phyloP scores from a whole-genome alignment of 2,888 invertebrate species.

The Idaea straminata region DNA sequence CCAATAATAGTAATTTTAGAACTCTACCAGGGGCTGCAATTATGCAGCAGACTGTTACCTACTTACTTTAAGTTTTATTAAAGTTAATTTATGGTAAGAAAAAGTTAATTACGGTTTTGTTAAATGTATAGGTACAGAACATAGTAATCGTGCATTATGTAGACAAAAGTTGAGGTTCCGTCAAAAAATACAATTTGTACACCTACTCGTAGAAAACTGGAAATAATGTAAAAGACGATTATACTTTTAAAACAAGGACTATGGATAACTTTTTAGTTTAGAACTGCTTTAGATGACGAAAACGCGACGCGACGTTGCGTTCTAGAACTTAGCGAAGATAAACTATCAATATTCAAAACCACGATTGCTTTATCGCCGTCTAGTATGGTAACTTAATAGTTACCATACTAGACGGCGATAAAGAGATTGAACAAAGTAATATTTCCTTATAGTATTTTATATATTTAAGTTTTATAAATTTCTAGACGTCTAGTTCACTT shows the following conservation, averaged over 20 bases:
- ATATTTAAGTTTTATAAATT: neutral
- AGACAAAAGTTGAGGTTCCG: too few species aligned
- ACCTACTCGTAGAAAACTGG: too few species aligned
- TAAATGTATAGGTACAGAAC: neutral
- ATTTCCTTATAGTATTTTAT: neutral
- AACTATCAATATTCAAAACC: conserved; percentile 3
- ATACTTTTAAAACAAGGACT: neutral
- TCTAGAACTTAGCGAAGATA: neutral
- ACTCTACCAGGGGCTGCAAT: too few species aligned
- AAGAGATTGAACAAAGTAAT: conserved; percentile 3
- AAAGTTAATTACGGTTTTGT: neutral
- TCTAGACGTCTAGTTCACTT: conserved; percentile 8
- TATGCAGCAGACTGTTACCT: neutral
- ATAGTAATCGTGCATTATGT: too few species aligned
- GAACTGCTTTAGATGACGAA: neutral
- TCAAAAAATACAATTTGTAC: too few species aligned
- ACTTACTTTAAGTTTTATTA: neutral
- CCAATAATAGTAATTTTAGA: too few species aligned
- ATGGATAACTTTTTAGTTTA: neutral
- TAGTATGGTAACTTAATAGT: neutral
- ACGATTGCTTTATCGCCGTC: neutral
- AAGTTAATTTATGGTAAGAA: neutral
- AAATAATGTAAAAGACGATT: neutral
- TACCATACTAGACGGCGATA: too few species aligned
- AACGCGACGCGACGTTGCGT: neutral